Conservation (phyloP, 92 coral and sea anemone species). For the Actinostola sp. region DNA sequence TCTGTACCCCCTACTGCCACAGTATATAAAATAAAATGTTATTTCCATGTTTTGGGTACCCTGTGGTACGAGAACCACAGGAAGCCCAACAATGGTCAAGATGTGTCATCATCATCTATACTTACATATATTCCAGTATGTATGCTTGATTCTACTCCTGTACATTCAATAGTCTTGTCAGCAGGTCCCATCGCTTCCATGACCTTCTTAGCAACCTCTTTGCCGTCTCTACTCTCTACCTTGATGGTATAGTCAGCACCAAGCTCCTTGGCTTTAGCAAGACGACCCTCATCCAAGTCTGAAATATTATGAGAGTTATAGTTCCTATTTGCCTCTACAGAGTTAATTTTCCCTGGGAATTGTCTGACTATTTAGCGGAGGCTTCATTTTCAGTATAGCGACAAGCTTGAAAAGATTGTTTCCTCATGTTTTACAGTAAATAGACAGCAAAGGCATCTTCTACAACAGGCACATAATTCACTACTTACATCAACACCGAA, state of each 20-base stretch:
- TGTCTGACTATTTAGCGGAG: too few species aligned
- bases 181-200: conserved; percentile 65
- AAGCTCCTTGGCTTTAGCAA: conserved; percentile 87
- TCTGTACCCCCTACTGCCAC: too few species aligned
- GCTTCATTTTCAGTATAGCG: too few species aligned
- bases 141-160: conserved; percentile 90
- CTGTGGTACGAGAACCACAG: neutral
- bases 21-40: too few species aligned
- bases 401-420: too few species aligned
- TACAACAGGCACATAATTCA: too few species aligned
- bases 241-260: conserved; percentile 89
- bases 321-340: too few species aligned
- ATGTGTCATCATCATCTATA: neutral
- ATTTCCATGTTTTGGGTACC: neutral
- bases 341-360: neutral
- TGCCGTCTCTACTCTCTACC: conserved; percentile 74
- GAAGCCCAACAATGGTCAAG: neutral
- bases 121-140: conserved; percentile 90
- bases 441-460: too few species aligned
- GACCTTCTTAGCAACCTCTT: conserved; percentile 69
- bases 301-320: too few species aligned
- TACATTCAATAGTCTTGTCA: conserved; percentile 86
- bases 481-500: too few species aligned
- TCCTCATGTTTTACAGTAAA: too few species aligned
- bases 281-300: conserved; percentile 88